Base-by-base conservation (phyloP, 2,888 invertebrate species). In the Didymodactylos carnosus region DNA sequence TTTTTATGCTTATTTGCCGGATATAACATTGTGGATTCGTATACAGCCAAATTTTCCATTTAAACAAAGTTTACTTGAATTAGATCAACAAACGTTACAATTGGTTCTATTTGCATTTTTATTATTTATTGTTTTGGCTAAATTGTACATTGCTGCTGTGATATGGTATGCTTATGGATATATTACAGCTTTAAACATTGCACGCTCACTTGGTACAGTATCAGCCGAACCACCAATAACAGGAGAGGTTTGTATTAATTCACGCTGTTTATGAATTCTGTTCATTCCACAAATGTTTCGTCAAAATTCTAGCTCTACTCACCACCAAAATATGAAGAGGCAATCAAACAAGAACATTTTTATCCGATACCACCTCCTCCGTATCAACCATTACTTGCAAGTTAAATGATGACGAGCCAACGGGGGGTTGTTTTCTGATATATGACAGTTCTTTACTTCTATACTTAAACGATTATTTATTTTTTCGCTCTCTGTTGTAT, bases 291-390 rank as follows among this genome's bases (percentile, higher is more conserved):
- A n/a, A n/a, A n/a, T n/a, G n/a, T 70, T 51, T 39, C 39, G 16
- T 46, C 46, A 49, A 51, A 70, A 25, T 49, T 69, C 19, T 43
- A 39, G 41, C 69, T 73, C 46, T 69, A 35, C 51, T 49, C 49
- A 27, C 73, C 73, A 39, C 73, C 73, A n/a, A 73, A 73, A 39
- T 73, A 73, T 73, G 73, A 73, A 49, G 73, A 73, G 40, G 70
- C 69, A 39, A 49, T 73, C 10, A 73, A 73, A 70, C 8, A 39
- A 6, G 69, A 69, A 40, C 25, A 69, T 40, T 69, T 19, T 25
- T n/a, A n/a, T n/a, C n/a, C n/a, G n/a, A n/a, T n/a, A n/a, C 29
- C 69, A 25, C 69, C 46, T 39, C 35, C 43, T 40, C 23, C 43
- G 2, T 62, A 62, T 62, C 29, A 27, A 35, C 62, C 62, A 19